phyloP scores from a whole-genome alignment of 1,140 invertebrate species.

The Notospermus geniculatus region DNA sequence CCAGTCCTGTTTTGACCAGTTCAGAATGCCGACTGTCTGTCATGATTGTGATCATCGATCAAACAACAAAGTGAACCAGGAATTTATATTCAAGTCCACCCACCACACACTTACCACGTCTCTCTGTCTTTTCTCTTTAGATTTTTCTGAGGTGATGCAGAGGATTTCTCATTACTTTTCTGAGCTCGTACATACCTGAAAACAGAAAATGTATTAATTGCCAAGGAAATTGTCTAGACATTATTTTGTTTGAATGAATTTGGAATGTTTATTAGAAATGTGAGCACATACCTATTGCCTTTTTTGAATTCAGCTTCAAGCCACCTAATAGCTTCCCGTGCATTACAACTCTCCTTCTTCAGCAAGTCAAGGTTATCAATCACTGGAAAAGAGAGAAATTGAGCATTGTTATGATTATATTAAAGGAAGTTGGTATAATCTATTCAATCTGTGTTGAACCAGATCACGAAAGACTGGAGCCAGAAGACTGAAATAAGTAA shows the following conservation, averaged over 20 bases:
- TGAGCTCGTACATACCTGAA: conserved; percentile 63
- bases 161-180: conserved; percentile 71
- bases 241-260: too few species aligned
- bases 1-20: not conserved
- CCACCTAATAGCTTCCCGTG: conserved; percentile 87
- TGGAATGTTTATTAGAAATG: too few species aligned
- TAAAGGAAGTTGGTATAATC: too few species aligned
- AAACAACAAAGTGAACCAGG: too few species aligned
- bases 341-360: conserved; percentile 72
- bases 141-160: conserved; percentile 72
- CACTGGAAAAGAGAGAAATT: conserved; percentile 63
- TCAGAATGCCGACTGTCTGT: too few species aligned
- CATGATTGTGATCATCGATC: too few species aligned
- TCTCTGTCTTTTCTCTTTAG: conserved; percentile 69
- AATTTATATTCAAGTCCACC: too few species aligned
- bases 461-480: too few species aligned
- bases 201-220: conserved; percentile 3
- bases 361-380: conserved; percentile 80
- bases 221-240: too few species aligned
- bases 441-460: too few species aligned
- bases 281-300: conserved; percentile 77
- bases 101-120: conserved; percentile 58
- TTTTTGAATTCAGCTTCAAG: conserved; percentile 79
- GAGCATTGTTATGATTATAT: too few species aligned
- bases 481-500: too few species aligned